These are phyloP conservation scores for Equus quagga DNA, from an alignment of 2,113 vertebrate species.

Conservation along the genomic window DNA sequence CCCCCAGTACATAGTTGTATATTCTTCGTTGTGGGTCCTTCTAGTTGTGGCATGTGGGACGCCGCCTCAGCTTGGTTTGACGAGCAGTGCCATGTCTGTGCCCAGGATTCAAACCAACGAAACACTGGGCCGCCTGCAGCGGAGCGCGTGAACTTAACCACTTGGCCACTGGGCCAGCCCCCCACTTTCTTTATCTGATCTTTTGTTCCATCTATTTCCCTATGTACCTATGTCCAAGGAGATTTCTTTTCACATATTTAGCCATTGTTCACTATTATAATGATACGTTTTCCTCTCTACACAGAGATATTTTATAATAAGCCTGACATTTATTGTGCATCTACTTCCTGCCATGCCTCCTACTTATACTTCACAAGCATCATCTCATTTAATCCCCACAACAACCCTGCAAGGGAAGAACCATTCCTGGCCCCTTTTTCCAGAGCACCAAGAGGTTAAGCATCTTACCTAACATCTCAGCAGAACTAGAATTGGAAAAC, in stretches of 20 bases:
- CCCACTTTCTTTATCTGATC: background rate
- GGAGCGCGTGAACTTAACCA: too few species aligned
- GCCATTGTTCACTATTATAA: background rate
- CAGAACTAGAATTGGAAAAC: background rate
- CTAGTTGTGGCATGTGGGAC: too few species aligned
- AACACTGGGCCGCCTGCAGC: too few species aligned
- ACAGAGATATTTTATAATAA: background rate
- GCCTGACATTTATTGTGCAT: background rate
- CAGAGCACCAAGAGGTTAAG: background rate
- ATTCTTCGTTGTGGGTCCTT: too few species aligned
- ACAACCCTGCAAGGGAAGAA: background rate
- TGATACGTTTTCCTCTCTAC: background rate
- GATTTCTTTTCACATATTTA: background rate
- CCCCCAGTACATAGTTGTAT: too few species aligned
- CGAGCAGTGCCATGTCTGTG: too few species aligned
- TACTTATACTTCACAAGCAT: background rate
- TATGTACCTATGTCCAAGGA: background rate
- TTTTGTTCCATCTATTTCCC: background rate
- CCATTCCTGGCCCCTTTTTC: background rate
- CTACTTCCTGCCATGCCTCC: background rate
- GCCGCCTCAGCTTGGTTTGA: too few species aligned
- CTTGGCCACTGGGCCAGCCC: too few species aligned
- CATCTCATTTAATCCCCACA: background rate
- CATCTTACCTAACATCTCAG: background rate
- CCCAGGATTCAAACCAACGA: too few species aligned